A percentile compares a stretch with the other conserved stretches of the same genome.
phyloP scores from a whole-genome alignment of 1,140 invertebrate genomes.

The Drosophila ironensis region DNA sequence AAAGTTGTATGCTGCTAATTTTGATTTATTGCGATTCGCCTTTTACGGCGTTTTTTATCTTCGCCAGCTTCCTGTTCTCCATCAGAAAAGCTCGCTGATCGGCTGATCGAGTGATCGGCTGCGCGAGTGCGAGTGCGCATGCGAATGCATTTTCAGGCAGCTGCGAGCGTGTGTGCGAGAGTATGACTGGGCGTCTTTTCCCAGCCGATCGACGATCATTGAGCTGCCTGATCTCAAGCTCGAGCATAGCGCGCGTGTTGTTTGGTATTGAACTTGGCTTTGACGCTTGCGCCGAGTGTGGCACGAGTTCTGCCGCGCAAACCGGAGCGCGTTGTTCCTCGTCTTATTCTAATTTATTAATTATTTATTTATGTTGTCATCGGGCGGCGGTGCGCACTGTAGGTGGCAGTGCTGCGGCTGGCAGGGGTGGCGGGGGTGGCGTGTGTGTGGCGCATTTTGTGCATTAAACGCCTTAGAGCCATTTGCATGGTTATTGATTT shows the following conservation, averaged over 20 bases:
- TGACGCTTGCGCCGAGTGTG: constrained; percentile 38
- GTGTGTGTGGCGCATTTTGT: constrained; percentile 45
- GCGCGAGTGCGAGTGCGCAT: too few relatives aligned
- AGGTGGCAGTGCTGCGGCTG: constrained; percentile 32
- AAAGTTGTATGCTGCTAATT: constrained; percentile 59
- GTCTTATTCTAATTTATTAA: constrained; percentile 69
- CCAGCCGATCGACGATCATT: constrained; percentile 30
- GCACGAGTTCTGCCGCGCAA: constrained; percentile 43
- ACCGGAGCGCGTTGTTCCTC: constrained; percentile 32
- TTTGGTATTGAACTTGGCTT: constrained; percentile 77
- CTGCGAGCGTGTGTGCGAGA: not conserved
- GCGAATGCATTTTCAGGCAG: too few relatives aligned
- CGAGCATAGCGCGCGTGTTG: constrained; percentile 52
- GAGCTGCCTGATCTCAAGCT: constrained; percentile 35
- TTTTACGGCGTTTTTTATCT: constrained; percentile 40
- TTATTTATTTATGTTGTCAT: constrained; percentile 75
- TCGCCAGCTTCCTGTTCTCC: constrained; percentile 62
- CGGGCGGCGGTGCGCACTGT: constrained; percentile 34
- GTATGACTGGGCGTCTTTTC: constrained; percentile 36
- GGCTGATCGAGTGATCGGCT: too few relatives aligned
- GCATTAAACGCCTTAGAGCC: constrained; percentile 63
- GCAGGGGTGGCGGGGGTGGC: not conserved
- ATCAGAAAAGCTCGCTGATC: too few relatives aligned
- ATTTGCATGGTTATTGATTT: constrained; percentile 48
- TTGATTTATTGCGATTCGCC: constrained; percentile 61